Percentiles rank a stretch among this genome's conserved stretches.
Evolutionary conservation across 2,797 vertebrate genomes (phyloP).

Genomic region (Aeoliscus strigatus): DNA sequence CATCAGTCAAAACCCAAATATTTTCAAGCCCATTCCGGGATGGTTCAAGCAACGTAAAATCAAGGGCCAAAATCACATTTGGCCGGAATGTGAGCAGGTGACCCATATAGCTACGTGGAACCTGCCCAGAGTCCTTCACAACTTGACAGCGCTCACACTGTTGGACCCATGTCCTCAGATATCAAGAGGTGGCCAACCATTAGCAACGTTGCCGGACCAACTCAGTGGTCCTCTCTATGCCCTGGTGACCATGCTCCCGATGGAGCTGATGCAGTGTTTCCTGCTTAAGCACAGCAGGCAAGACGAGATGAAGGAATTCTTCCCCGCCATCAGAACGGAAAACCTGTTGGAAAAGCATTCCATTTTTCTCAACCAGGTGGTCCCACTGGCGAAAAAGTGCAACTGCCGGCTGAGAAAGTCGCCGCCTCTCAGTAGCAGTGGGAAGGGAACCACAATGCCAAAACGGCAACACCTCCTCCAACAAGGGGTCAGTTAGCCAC

Average conservation of each 20-base stretch:
- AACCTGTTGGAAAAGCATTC: background rate
- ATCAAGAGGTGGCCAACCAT: background rate
- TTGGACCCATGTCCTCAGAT: background rate
- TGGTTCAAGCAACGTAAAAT: background rate
- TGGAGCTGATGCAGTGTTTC: background rate
- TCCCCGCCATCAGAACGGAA: background rate
- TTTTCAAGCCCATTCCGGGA: background rate
- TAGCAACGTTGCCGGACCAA: background rate
- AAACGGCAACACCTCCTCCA: background rate
- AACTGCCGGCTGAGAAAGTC: rapidly evolving
- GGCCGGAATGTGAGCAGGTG: background rate
- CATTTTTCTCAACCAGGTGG: background rate
- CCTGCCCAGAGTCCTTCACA: background rate
- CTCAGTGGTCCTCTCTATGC: background rate
- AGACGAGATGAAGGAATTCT: background rate
- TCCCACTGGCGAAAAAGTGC: background rate
- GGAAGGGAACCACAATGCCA: background rate
- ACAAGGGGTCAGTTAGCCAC: background rate
- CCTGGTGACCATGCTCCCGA: slow-evolving; percentile 3
- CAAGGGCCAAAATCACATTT: background rate
- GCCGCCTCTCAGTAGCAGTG: rapidly evolving
- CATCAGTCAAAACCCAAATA: background rate
- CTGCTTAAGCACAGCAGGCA: background rate
- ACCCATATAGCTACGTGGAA: background rate
- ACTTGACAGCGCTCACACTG: background rate